Evolutionary conservation across 1,140 invertebrate genomes (phyloP).

Genomic region (Drosophila oshimai): DNA sequence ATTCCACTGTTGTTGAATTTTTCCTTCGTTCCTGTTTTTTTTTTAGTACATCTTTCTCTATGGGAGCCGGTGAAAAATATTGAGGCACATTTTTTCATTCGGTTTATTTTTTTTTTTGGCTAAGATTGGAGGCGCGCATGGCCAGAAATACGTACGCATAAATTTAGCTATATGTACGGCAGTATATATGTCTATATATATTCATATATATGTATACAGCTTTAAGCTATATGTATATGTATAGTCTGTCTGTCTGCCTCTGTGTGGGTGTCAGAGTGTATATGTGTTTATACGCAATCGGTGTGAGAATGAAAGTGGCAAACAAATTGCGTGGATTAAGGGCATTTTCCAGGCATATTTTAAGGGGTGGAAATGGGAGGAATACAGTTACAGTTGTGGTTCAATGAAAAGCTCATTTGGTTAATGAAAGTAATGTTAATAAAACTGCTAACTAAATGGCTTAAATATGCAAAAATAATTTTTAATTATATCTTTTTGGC

Average conservation of each 20-base stretch:
- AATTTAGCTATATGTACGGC: constrained; percentile 37
- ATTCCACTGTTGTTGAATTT: not conserved
- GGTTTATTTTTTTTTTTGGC: constrained; percentile 2
- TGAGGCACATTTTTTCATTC: constrained; percentile 31
- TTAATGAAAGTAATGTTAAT: not conserved
- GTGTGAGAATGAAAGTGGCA: not conserved
- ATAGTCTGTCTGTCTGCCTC: not conserved
- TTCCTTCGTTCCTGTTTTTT: not conserved
- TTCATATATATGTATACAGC: too few species aligned
- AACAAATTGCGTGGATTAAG: not conserved
- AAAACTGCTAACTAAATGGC: too few species aligned
- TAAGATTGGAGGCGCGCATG: constrained; percentile 41
- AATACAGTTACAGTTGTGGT: not conserved
- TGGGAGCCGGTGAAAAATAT: constrained; percentile 11
- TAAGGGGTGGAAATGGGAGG: not conserved
- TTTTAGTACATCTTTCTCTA: constrained; percentile 11
- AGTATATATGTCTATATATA: too few species aligned
- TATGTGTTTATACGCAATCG: not conserved
- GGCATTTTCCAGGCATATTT: constrained; percentile 14
- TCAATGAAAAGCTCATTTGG: not conserved
- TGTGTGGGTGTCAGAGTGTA: constrained; percentile 12
- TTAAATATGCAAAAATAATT: too few species aligned
- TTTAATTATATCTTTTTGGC: too few species aligned
- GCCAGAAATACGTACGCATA: constrained; percentile 60
- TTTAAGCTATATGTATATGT: not conserved